Percentiles rank a stretch among this genome's conserved stretches.
phyloP scores from a whole-genome alignment of 2,888 invertebrate species.

The Sarcophaga carnaria region DNA sequence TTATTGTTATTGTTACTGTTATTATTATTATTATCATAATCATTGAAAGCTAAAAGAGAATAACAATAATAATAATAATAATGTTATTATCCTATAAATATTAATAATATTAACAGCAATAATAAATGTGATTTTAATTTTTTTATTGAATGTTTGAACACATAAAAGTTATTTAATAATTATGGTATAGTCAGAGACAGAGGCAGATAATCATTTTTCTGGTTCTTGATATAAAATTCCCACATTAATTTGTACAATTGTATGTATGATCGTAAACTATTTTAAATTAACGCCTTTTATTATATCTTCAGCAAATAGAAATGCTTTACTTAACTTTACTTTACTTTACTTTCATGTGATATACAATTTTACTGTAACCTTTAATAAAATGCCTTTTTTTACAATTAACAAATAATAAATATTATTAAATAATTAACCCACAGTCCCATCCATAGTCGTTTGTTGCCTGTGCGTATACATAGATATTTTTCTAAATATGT shows the following conservation, averaged over 20 bases:
- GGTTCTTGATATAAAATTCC: neutral
- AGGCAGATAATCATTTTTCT: too few species aligned
- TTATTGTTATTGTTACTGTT: neutral
- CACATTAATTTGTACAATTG: slow-evolving; percentile 20
- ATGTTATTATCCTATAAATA: slow-evolving; percentile 56
- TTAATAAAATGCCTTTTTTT: slow-evolving; percentile 49
- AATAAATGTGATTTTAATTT: slow-evolving; percentile 33
- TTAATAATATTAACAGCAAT: slow-evolving; percentile 2
- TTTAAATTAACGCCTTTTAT: slow-evolving; percentile 50
- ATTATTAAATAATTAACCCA: slow-evolving; percentile 68
- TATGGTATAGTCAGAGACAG: neutral
- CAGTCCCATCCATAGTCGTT: too few species aligned
- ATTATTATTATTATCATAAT: slow-evolving; percentile 21
- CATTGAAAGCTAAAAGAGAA: neutral
- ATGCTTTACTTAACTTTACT: neutral
- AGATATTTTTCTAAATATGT: neutral
- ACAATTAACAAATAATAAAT: slow-evolving; percentile 67
- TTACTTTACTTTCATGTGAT: slow-evolving; percentile 26
- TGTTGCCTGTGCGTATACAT: slow-evolving; percentile 18
- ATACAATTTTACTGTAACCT: slow-evolving; percentile 46
- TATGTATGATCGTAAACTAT: slow-evolving; percentile 38
- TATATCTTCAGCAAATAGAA: slow-evolving; percentile 45
- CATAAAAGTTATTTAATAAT: slow-evolving; percentile 7
- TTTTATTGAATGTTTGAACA: slow-evolving; percentile 30
- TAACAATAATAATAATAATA: slow-evolving; percentile 12